Evolutionary conservation across 2,113 vertebrate genomes (phyloP).

Genomic region (Anseranas semipalmata): DNA sequence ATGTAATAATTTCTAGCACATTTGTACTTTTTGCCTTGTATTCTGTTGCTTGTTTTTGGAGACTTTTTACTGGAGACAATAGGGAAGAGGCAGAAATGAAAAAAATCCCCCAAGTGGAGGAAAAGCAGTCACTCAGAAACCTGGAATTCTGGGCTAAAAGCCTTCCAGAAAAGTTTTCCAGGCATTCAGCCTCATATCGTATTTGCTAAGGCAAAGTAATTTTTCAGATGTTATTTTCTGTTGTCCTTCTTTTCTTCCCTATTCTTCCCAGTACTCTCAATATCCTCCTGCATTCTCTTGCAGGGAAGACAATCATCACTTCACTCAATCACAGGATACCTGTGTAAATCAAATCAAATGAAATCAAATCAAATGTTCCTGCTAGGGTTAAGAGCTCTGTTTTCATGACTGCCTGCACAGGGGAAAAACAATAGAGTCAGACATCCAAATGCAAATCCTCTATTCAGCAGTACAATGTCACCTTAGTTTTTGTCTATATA

Average conservation of each 20-base stretch:
- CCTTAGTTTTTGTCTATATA: background rate
- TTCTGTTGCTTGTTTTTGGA: background rate
- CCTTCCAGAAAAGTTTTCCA: background rate
- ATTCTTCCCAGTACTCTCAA: background rate
- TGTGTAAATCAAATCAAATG: conserved; percentile 25
- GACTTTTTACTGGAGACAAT: background rate
- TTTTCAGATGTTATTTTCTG: background rate
- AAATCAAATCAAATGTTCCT: background rate
- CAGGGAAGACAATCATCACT: background rate
- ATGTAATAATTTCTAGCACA: background rate
- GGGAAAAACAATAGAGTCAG: background rate
- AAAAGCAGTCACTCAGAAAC: background rate
- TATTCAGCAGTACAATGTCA: background rate
- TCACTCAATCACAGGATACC: background rate
- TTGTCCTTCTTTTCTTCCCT: background rate
- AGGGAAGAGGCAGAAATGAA: background rate
- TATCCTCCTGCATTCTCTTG: background rate
- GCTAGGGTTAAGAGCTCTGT: background rate
- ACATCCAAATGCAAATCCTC: background rate
- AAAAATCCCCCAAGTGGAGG: background rate
- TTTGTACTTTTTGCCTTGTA: background rate
- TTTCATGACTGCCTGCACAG: background rate
- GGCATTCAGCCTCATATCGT: background rate
- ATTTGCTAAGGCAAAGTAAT: background rate
- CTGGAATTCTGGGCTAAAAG: background rate